These are phyloP conservation scores for Scortum barcoo DNA, from an alignment of 2,113 vertebrate species.

Conservation along the genomic window DNA sequence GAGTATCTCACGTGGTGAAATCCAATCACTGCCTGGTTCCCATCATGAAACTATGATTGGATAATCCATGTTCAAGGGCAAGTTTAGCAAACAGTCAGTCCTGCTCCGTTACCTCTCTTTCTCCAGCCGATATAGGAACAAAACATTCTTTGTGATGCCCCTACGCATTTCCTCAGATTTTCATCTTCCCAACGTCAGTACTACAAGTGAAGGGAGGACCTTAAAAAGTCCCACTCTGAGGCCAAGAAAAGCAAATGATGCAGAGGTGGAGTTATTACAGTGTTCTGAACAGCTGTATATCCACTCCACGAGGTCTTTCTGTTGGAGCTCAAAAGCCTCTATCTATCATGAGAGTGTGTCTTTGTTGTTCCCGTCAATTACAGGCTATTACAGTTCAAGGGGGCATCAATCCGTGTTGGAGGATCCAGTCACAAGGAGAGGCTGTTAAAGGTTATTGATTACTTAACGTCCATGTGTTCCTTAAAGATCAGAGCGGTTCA, in stretches of 20 bases:
- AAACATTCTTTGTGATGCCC: neutral
- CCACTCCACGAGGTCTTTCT: neutral
- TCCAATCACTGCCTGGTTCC: neutral
- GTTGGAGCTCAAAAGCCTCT: neutral
- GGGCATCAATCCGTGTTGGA: conserved; percentile 1
- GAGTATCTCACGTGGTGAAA: neutral
- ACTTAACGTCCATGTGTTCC: neutral
- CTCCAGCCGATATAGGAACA: neutral
- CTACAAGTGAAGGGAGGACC: neutral
- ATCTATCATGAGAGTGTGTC: neutral
- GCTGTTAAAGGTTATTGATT: conserved; percentile 17
- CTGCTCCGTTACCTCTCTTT: neutral
- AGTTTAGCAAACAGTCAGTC: neutral
- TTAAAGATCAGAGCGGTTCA: conserved; percentile 1
- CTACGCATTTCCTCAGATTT: neutral
- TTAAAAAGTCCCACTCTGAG: neutral
- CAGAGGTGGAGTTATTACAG: neutral
- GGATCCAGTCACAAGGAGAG: neutral
- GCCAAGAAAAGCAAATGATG: neutral
- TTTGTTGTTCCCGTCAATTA: neutral
- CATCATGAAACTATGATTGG: neutral
- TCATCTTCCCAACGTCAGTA: neutral
- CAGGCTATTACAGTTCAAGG: neutral
- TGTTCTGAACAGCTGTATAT: neutral
- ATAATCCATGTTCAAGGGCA: neutral